Conservation (phyloP, 2,113 vertebrate genomes). For the Cephalopterus ornatus region DNA sequence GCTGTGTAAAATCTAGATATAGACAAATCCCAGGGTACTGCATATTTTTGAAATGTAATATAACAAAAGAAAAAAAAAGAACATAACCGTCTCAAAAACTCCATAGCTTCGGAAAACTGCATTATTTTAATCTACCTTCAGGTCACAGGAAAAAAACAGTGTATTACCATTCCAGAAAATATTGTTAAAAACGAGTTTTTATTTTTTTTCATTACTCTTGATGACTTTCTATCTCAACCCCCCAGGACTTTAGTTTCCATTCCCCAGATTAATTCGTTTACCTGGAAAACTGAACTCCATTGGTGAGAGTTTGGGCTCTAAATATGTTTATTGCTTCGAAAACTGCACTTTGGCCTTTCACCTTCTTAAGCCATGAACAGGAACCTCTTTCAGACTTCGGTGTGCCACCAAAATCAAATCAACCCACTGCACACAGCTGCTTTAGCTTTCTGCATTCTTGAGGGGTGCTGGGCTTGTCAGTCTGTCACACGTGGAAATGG, state of each 20-base stretch:
- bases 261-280: not conserved
- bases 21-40: not conserved
- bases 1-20: not conserved
- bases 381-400: not conserved
- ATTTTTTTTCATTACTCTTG: not conserved
- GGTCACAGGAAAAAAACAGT: not conserved
- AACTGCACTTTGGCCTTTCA: not conserved
- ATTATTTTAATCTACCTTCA: not conserved
- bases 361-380: not conserved
- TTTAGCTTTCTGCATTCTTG: not conserved
- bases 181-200: not conserved
- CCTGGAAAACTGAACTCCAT: not conserved
- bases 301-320: not conserved
- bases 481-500: not conserved
- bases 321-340: not conserved
- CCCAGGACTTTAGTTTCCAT: not conserved
- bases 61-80: not conserved
- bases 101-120: not conserved
- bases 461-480: not conserved
- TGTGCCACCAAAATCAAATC: not conserved
- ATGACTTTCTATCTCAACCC: not conserved
- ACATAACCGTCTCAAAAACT: not conserved
- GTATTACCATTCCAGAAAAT: not conserved
- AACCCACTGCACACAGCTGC: accelerated
- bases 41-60: not conserved